Base-by-base conservation (phyloP, 2,888 invertebrate species). In the Ceriagrion tenellum region DNA sequence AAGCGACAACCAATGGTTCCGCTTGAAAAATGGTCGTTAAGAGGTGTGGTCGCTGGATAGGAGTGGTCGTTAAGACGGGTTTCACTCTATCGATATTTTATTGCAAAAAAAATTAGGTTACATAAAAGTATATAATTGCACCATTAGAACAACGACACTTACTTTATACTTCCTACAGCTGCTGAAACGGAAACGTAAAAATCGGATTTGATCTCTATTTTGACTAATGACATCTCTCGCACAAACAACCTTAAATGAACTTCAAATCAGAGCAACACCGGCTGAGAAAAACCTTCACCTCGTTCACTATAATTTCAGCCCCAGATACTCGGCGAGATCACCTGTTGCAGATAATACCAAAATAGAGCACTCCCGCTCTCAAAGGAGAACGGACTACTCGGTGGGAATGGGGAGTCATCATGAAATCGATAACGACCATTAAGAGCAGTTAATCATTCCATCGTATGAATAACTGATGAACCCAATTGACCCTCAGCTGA, bases 261-360 rank as follows among this genome's bases (percentile, higher is more conserved):
- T n/a, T 13, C 26, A n/a, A 4, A 23, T 69, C 6, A 2, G 69
- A 69, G n/a, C n/a, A 10, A n/a, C n/a, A 26, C 4, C 1, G 69
- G n/a, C 20, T n/a, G 69, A n/a, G n/a, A n/a, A 12, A 26, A 69
- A 23, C 16, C 69, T 69, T 23, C 69, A n/a, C 12, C 26, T 69
- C 69, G 12, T n/a, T 69, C n/a, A 69, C n/a, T 69, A n/a, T 26
- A 59, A 4, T 69, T 26, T 4, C 6, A 13, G n/a, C 26, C n/a
- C 69, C 13, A 69, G 26, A 26, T 69, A 69, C 12, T 69, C 69
- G n/a, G 69, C 69, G 13, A 26, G n/a, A 18, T 69, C 69, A 69
- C 69, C 69, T 69, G 69, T 69, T 69, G 69, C 69, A 69, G 69
- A n/a, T n/a, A 69, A 69, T n/a, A 69, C n/a, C 69, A 69, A 69